Conservation (phyloP, 2,113 vertebrate species). For the Silurus glanis region DNA sequence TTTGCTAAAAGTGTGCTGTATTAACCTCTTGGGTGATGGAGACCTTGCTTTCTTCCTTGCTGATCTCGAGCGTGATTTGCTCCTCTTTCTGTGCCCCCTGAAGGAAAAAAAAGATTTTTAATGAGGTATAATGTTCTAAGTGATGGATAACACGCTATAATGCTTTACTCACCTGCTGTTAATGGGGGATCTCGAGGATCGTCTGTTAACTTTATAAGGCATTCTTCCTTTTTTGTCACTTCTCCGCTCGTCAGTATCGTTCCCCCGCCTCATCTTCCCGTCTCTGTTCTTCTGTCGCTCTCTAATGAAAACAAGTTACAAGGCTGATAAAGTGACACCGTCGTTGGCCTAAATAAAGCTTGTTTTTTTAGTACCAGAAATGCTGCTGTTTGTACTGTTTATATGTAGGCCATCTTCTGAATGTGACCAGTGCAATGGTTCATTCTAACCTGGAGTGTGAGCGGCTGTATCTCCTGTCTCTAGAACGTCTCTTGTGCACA, state of each 20-base stretch:
- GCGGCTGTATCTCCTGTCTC: conserved; percentile 77
- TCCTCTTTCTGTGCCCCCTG: conserved; percentile 83
- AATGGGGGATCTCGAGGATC: conserved; percentile 77
- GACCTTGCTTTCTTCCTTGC: conserved; percentile 80
- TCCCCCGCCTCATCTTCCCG: conserved; percentile 58
- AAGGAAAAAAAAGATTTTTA: neutral
- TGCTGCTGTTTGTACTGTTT: neutral
- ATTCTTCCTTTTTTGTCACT: conserved; percentile 80
- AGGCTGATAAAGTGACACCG: neutral
- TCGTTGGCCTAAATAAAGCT: neutral
- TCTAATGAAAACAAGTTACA: conserved; percentile 21
- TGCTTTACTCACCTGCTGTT: conserved; percentile 76
- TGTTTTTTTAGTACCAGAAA: neutral
- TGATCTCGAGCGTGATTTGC: conserved; percentile 82
- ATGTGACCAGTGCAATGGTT: neutral
- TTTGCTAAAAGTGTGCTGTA: neutral
- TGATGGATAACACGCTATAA: too few species aligned
- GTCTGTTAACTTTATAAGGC: conserved; percentile 76
- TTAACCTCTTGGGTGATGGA: conserved; percentile 82
- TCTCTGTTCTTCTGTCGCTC: conserved; percentile 54
- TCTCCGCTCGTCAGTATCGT: conserved; percentile 75
- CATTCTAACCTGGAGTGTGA: conserved; percentile 73
- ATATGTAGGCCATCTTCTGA: neutral
- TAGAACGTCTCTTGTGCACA: conserved; percentile 81
- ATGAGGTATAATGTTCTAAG: neutral